phyloP scores from a whole-genome alignment of 2,888 invertebrate species.

The Drosophila birchii region DNA sequence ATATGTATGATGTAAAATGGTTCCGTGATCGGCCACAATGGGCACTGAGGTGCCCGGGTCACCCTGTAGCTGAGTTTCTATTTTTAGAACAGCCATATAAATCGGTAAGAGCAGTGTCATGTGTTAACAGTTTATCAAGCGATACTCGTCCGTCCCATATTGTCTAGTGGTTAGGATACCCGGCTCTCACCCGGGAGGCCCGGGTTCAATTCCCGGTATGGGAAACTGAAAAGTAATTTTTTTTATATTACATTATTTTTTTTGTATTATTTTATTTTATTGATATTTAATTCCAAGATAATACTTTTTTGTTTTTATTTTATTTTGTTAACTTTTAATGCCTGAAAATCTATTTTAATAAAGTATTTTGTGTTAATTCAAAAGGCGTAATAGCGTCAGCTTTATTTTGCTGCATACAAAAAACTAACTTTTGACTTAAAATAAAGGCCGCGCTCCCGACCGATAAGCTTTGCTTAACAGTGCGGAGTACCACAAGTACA shows the following conservation, averaged over 20 bases:
- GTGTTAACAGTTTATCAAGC: not conserved
- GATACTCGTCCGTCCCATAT: constrained; percentile 60
- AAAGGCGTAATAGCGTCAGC: no score
- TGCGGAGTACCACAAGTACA: no score
- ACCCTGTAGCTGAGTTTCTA: constrained; percentile 13
- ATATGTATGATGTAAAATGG: constrained; percentile 35
- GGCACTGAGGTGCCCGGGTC: not conserved
- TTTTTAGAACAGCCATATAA: constrained; percentile 2
- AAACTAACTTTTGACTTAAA: no score
- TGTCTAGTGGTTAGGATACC: constrained; percentile 79
- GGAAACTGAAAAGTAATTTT: constrained; percentile 40
- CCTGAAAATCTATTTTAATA: no score
- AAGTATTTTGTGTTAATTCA: no score
- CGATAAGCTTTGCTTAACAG: no score
- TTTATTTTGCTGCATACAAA: no score
- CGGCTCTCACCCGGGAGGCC: constrained; percentile 76
- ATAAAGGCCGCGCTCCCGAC: no score
- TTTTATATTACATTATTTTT: not conserved
- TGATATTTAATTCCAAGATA: no score
- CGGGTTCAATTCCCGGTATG: constrained; percentile 77
- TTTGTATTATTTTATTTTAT: not conserved
- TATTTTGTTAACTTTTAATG: not conserved
- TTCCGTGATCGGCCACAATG: not conserved
- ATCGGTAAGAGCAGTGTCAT: not conserved
- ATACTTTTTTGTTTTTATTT: not conserved